phyloP scores from a whole-genome alignment of 2,113 vertebrate genomes.

The Pagrus major region DNA sequence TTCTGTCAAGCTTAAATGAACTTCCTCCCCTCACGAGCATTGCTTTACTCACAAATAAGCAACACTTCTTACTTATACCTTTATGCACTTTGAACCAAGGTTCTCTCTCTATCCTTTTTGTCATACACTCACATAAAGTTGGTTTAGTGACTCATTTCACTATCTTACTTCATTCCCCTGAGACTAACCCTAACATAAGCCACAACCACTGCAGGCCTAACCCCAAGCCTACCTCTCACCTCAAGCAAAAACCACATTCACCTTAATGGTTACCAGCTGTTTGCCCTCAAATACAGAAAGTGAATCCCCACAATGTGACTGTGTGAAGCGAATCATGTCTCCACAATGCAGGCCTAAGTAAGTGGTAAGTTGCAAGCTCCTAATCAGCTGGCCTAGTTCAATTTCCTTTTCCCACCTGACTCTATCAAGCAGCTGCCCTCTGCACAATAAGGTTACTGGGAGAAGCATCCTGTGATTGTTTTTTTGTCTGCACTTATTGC shows the following conservation, averaged over 20 bases:
- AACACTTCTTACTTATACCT: not conserved
- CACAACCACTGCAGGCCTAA: not conserved
- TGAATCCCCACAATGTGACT: not conserved
- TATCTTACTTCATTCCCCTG: not conserved
- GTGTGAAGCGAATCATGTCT: not conserved
- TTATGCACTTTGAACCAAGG: not conserved
- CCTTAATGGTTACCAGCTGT: not conserved
- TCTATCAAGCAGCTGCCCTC: not conserved
- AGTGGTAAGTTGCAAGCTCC: not conserved
- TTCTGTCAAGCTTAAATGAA: not conserved
- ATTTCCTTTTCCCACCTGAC: not conserved
- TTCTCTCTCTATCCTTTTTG: not conserved
- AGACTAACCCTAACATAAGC: not conserved
- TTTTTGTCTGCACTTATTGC: not conserved
- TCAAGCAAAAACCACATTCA: not conserved
- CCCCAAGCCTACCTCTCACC: not conserved
- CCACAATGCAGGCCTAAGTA: too few relatives aligned
- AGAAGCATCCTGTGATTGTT: conserved; percentile 19
- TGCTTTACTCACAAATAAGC: not conserved
- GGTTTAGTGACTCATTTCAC: not conserved
- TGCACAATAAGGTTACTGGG: not conserved
- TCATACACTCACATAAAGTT: not conserved
- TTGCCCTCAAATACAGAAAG: not conserved
- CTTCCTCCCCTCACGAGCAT: not conserved
- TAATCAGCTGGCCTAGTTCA: not conserved